These are phyloP conservation scores for Grammomys surdaster DNA, from an alignment of 2,113 vertebrate species.

Conservation along the genomic window DNA sequence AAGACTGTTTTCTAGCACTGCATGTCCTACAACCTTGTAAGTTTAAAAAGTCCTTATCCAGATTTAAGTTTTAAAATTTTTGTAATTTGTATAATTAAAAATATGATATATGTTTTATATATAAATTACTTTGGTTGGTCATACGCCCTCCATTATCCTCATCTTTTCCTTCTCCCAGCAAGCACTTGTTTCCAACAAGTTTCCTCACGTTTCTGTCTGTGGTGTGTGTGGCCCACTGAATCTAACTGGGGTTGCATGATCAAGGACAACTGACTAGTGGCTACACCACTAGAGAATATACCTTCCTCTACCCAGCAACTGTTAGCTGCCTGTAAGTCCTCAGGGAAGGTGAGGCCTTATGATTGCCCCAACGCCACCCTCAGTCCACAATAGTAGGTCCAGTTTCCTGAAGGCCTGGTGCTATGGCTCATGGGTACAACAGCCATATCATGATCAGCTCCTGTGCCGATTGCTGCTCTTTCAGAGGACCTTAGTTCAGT, in stretches of 20 bases:
- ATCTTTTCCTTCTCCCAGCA: background rate
- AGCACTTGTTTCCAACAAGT: background rate
- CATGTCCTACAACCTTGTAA: background rate
- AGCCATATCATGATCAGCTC: no score
- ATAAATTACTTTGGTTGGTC: background rate
- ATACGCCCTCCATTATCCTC: background rate
- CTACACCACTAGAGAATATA: background rate
- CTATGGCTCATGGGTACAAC: background rate
- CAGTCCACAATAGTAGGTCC: background rate
- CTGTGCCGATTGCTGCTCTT: background rate
- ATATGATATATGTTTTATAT: background rate
- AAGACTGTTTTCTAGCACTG: background rate
- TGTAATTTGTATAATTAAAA: background rate
- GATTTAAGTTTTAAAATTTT: background rate
- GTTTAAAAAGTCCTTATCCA: background rate
- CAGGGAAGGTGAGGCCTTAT: background rate
- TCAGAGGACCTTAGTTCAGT: background rate
- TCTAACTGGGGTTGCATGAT: background rate
- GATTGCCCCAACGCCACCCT: accelerated
- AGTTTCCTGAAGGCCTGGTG: background rate
- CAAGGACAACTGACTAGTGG: background rate
- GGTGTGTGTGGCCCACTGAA: background rate
- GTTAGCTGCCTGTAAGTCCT: background rate
- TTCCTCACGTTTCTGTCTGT: background rate
- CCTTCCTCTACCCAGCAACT: background rate